These are phyloP conservation scores for Tetranychus piercei DNA, from an alignment of 2,888 invertebrate genomes.

Conservation along the genomic window DNA sequence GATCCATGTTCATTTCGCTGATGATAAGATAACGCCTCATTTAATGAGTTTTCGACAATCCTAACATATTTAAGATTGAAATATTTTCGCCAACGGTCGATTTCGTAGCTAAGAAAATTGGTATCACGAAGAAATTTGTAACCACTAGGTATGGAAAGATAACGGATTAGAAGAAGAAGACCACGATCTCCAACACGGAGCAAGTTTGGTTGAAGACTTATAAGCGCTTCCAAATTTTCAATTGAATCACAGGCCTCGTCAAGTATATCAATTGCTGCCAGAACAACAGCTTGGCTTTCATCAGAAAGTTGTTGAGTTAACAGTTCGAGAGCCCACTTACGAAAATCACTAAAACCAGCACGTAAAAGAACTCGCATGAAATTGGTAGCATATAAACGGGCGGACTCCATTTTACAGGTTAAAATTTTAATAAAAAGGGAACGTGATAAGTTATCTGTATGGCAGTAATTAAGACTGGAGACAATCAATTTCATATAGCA, in stretches of 20 bases:
- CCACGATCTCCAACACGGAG: slow-evolving; percentile 56
- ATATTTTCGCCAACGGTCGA: slow-evolving; percentile 51
- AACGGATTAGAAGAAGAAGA: slow-evolving; percentile 51
- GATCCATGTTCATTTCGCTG: slow-evolving; percentile 57
- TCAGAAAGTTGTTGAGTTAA: slow-evolving; percentile 70
- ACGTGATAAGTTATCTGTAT: slow-evolving; percentile 35
- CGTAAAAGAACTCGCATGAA: slow-evolving; percentile 69
- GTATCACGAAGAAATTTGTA: slow-evolving; percentile 45
- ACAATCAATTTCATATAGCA: slow-evolving; percentile 83
- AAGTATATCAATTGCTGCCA: slow-evolving; percentile 58
- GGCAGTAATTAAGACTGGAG: slow-evolving; percentile 63
- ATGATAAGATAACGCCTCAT: slow-evolving; percentile 66
- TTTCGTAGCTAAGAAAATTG: slow-evolving; percentile 49
- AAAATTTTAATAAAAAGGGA: slow-evolving; percentile 26
- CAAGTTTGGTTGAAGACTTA: slow-evolving; percentile 50
- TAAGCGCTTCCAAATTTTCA: slow-evolving; percentile 54
- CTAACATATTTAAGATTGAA: slow-evolving; percentile 50
- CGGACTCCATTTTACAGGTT: slow-evolving; percentile 27
- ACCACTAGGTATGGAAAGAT: slow-evolving; percentile 53
- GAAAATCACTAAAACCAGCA: slow-evolving; percentile 39
- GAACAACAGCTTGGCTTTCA: slow-evolving; percentile 54
- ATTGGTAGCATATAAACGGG: slow-evolving; percentile 70
- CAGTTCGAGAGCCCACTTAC: slow-evolving; percentile 63
- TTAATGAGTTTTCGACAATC: slow-evolving; percentile 68
- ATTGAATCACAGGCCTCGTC: slow-evolving; percentile 73